These are phyloP conservation scores for Agrypnia vestita DNA, from an alignment of 1,140 invertebrate species.

Conservation along the genomic window DNA sequence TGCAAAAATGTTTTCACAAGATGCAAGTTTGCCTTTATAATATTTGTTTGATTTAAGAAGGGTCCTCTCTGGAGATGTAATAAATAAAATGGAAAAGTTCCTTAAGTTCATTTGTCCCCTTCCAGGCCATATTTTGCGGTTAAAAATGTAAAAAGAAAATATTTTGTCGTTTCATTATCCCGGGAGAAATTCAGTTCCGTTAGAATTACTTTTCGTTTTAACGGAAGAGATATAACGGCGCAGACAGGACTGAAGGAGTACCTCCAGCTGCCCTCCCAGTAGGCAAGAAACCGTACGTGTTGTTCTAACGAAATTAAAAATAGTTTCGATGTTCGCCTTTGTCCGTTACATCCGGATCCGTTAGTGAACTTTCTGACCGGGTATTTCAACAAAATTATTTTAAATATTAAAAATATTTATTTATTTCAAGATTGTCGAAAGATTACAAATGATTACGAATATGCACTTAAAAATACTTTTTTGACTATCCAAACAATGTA, in stretches of 20 bases:
- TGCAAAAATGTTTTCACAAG: no score
- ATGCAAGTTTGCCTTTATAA: no score
- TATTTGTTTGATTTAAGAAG: no score
- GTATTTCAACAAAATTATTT: no score
- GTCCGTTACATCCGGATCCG: background rate
- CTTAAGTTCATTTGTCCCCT: background rate
- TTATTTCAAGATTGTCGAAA: no score
- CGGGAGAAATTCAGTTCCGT: slow-evolving; percentile 27
- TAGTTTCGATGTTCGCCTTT: slow-evolving; percentile 15
- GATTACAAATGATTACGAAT: no score
- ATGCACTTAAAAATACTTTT: no score
- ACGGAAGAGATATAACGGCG: slow-evolving; percentile 14
- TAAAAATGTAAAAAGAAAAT: slow-evolving; percentile 1
- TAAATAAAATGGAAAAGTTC: background rate
- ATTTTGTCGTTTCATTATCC: background rate
- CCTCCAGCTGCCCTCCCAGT: background rate
- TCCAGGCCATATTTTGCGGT: background rate
- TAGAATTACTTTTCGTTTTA: slow-evolving; percentile 23
- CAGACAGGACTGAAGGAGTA: background rate
- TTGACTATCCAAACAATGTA: no score
- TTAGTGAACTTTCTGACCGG: no score
- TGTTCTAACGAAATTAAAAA: slow-evolving; percentile 39
- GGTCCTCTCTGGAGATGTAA: background rate
- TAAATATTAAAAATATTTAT: no score
- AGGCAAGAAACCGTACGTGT: background rate